These are phyloP conservation scores for Hemaris fuciformis DNA, from an alignment of 2,888 invertebrate genomes.

Conservation along the genomic window DNA sequence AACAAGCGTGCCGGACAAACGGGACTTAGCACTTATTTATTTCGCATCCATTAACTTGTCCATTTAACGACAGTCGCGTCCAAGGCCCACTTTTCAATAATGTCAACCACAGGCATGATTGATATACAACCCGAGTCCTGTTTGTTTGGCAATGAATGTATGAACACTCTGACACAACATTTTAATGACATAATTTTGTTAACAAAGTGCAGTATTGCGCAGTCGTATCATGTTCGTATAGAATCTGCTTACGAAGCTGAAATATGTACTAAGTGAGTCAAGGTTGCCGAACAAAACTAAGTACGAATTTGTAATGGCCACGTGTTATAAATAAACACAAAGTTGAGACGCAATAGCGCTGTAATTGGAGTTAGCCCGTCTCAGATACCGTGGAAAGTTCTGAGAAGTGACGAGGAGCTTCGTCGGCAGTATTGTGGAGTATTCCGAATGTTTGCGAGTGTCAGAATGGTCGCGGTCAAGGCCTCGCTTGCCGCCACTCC, in stretches of 20 bases:
- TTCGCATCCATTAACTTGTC: constrained; percentile 39
- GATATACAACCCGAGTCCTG: neutral
- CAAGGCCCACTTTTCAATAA: constrained; percentile 42
- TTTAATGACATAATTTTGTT: neutral
- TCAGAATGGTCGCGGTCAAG: constrained; percentile 60
- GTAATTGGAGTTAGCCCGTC: constrained; percentile 50
- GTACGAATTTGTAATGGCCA: constrained; percentile 27
- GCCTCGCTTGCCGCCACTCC: constrained; percentile 48
- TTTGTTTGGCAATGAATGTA: neutral
- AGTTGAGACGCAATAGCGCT: constrained; percentile 42
- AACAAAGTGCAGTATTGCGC: neutral
- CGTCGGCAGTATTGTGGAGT: constrained; percentile 43
- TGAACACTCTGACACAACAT: neutral
- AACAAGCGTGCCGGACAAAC: constrained; percentile 50
- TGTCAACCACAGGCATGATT: neutral
- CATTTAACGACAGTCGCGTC: constrained; percentile 54
- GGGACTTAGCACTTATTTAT: constrained; percentile 53
- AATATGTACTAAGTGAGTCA: constrained; percentile 24
- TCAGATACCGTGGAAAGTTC: constrained; percentile 44
- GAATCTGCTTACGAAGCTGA: neutral
- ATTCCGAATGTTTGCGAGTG: constrained; percentile 41
- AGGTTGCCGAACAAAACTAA: constrained; percentile 27
- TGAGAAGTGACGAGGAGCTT: constrained; percentile 55
- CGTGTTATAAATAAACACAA: constrained; percentile 34
- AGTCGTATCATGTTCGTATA: neutral